phyloP scores from a whole-genome alignment of 2,113 vertebrate genomes.

The Aegithalos caudatus region DNA sequence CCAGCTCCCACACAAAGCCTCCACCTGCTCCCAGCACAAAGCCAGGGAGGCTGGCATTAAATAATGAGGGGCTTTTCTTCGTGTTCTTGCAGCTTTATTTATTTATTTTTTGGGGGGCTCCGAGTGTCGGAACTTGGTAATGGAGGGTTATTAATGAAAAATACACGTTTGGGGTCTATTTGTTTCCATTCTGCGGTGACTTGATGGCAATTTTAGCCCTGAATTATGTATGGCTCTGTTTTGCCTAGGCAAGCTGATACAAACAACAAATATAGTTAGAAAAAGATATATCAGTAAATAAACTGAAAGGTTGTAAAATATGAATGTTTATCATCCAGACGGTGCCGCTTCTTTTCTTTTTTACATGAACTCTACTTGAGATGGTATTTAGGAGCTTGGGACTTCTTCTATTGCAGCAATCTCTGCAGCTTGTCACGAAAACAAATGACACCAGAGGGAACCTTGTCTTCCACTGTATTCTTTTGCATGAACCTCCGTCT shows the following conservation, averaged over 20 bases:
- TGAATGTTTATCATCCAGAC: constrained; percentile 16
- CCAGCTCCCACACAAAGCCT: not conserved
- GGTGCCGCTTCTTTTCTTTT: constrained; percentile 2
- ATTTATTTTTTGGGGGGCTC: constrained; percentile 25
- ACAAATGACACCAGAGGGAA: not conserved
- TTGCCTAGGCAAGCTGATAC: constrained; percentile 54
- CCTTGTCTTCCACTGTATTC: constrained; percentile 11
- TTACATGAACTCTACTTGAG: constrained; percentile 22
- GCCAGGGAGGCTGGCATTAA: not conserved
- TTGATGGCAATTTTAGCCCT: constrained; percentile 57
- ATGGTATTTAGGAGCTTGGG: constrained; percentile 10
- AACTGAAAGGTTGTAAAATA: constrained; percentile 58
- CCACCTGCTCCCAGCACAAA: not conserved
- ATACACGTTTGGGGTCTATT: constrained; percentile 34
- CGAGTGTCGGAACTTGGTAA: not conserved
- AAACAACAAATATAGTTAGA: constrained; percentile 55
- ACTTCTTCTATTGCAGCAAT: constrained; percentile 30
- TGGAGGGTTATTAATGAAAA: constrained; percentile 41
- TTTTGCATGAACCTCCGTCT: constrained; percentile 51
- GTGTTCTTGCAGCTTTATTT: not conserved
- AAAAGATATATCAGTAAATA: constrained; percentile 60
- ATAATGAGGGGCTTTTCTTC: not conserved
- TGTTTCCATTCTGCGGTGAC: not conserved
- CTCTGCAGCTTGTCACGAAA: constrained; percentile 49
- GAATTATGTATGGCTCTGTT: constrained; percentile 60